Conservation (phyloP, 2,888 invertebrate species). For the Zaprionus lineosus region DNA sequence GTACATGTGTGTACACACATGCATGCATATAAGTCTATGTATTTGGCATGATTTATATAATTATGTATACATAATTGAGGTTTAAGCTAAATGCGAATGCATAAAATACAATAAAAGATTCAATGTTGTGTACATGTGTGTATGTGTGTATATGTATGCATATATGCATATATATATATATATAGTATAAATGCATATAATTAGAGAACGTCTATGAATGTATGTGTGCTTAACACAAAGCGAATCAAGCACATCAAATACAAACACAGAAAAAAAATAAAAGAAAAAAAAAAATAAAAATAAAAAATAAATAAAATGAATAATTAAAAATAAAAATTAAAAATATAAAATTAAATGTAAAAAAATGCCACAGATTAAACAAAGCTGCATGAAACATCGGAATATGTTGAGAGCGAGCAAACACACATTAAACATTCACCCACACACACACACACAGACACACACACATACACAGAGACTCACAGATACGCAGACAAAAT, state of each 20-base stretch:
- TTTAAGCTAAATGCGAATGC: constrained; percentile 62
- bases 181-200: constrained; percentile 45
- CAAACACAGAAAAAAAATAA: constrained; percentile 3
- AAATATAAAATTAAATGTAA: constrained; percentile 42
- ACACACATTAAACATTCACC: constrained; percentile 13
- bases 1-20: constrained; percentile 47
- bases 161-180: constrained; percentile 25
- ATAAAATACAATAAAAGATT: constrained; percentile 67
- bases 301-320: not conserved
- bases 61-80: constrained; percentile 67
- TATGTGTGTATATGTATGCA: constrained; percentile 44
- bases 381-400: constrained; percentile 45
- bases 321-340: constrained; percentile 11
- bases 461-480: constrained; percentile 1
- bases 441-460: constrained; percentile 2
- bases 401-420: constrained; percentile 45
- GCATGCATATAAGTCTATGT: no score
- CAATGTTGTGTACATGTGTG: constrained; percentile 78
- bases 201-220: constrained; percentile 57
- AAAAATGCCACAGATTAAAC: constrained; percentile 51
- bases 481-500: constrained; percentile 1
- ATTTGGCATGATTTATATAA: constrained; percentile 70
- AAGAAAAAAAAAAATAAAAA: constrained; percentile 27
- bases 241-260: constrained; percentile 35
- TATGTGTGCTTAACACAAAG: constrained; percentile 51